Evolutionary conservation across 2,888 invertebrate genomes (phyloP).

Genomic region (Lepidocyrtinus sp.): DNA sequence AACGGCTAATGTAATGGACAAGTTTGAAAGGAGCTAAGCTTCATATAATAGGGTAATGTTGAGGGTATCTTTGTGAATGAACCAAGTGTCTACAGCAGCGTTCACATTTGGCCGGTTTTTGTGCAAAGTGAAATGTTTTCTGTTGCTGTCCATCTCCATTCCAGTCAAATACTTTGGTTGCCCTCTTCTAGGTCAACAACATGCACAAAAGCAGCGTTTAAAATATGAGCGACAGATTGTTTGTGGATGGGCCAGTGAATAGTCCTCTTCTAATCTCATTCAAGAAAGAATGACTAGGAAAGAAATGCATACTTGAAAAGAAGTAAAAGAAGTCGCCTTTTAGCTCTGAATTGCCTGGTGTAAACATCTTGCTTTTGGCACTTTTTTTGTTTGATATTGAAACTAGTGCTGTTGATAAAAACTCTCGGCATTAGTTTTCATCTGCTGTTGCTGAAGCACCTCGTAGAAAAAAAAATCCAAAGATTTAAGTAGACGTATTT

Average conservation of each 20-base stretch:
- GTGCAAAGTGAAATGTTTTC: slow-evolving; percentile 22
- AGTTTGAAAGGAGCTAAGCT: too few relatives aligned
- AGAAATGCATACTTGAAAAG: slow-evolving; percentile 27
- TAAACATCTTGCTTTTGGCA: slow-evolving; percentile 54
- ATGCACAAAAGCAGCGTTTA: background rate
- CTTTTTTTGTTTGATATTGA: slow-evolving; percentile 19
- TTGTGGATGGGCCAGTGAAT: background rate
- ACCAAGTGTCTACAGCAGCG: background rate
- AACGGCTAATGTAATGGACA: slow-evolving; percentile 36
- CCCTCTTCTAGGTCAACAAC: slow-evolving; percentile 59
- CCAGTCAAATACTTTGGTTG: slow-evolving; percentile 29
- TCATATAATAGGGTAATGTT: background rate
- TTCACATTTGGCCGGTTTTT: slow-evolving; percentile 37
- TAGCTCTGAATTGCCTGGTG: background rate
- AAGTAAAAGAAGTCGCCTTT: background rate
- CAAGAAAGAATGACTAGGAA: background rate
- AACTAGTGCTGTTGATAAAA: slow-evolving; percentile 17
- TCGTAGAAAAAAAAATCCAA: too few relatives aligned
- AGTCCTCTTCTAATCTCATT: slow-evolving; percentile 10
- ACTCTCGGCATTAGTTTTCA: slow-evolving; percentile 2
- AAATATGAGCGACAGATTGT: slow-evolving; percentile 60
- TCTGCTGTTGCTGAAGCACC: slow-evolving; percentile 11
- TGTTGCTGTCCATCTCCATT: background rate
- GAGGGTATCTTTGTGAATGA: slow-evolving; percentile 22
- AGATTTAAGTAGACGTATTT: background rate